These are phyloP conservation scores for Argyrosomus japonicus DNA, from an alignment of 2,113 vertebrate genomes.

Conservation along the genomic window DNA sequence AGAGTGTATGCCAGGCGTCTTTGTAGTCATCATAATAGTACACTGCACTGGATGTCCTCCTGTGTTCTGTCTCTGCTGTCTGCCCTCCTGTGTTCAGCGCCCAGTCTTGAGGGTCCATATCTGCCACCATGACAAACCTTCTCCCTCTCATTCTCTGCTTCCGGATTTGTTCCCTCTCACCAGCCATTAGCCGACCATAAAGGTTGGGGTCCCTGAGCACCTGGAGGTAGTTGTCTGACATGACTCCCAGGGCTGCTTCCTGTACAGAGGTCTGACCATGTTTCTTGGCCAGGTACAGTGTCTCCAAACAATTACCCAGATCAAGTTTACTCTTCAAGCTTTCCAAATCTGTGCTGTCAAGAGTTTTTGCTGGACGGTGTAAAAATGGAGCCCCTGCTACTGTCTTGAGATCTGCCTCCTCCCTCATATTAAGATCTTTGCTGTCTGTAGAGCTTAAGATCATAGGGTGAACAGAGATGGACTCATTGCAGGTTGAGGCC, in stretches of 20 bases:
- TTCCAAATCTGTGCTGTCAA: slow-evolving; percentile 69
- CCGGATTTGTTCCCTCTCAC: slow-evolving; percentile 88
- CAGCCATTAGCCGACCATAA: slow-evolving; percentile 86
- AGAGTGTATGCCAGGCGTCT: slow-evolving; percentile 87
- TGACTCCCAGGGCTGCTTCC: slow-evolving; percentile 87
- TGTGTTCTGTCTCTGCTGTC: slow-evolving; percentile 31
- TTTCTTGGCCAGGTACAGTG: slow-evolving; percentile 86
- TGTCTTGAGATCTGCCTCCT: slow-evolving; percentile 54
- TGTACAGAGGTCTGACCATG: slow-evolving; percentile 77
- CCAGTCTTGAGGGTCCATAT: slow-evolving; percentile 84
- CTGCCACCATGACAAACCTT: slow-evolving; percentile 84
- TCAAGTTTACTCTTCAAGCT: slow-evolving; percentile 81
- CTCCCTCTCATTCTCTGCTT: slow-evolving; percentile 83
- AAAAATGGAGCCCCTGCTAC: slow-evolving; percentile 72
- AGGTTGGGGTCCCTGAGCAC: slow-evolving; percentile 87
- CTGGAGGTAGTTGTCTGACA: slow-evolving; percentile 94
- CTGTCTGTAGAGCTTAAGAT: slow-evolving; percentile 42
- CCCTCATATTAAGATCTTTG: background rate
- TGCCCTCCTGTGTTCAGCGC: slow-evolving; percentile 28
- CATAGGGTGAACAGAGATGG: slow-evolving; percentile 18
- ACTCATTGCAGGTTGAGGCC: background rate
- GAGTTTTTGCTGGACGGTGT: slow-evolving; percentile 58
- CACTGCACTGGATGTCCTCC: slow-evolving; percentile 80
- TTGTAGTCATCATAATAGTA: slow-evolving; percentile 88
- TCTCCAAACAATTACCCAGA: slow-evolving; percentile 91